Evolutionary conservation across 2,113 vertebrate species (phyloP), one percentile per base, ranked within the genome.

Genomic region (Raphicerus campestris): DNA sequence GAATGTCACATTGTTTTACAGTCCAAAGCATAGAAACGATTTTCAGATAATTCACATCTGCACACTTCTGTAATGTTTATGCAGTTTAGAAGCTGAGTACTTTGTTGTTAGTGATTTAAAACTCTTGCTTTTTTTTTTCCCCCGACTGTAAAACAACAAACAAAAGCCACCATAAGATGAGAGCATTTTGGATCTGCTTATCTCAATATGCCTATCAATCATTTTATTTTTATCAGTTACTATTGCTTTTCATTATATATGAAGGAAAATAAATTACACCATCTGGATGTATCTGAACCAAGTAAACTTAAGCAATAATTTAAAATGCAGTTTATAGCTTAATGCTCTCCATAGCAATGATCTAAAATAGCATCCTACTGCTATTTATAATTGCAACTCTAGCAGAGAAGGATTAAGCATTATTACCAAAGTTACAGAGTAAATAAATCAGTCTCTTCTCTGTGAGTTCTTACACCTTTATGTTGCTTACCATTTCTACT

Each of bases 71-170:
- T 91, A 93, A 61, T 92, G 39, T 89, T 87, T 89, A 97, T 77
- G 49, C 16, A 96, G 91, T 96, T 97, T 91, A 82, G 32, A 97
- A 97, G 73, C 15, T 60, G 80, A 96, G 35, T 70, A 58, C 20
- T 53, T 97, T 94, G 96, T 95, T 97, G 56, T 96, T 97, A 97
- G 97, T 75, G 91, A 51, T 28, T 85, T 24, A 97, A 97, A 53
- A 66, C 75, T 28, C 5, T 77, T 86, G 22, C 39, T 19, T 8
- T 88, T 85, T 24, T 15, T 30, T 20, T 32, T 10, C 5, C 35
- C 66, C 51, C 94, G 42, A 90, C 39, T 86, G 3, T 56, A 91
- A 94, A 94, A 73, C 13, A 87, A 87, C 26, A 97, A 87, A 53
- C 6, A 83, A 96, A 97, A 85, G 49, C 45, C 58, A 56, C 8